A percentile compares a stretch with the other conserved stretches of the same genome.
These are phyloP conservation scores for Drosophila quinaria DNA, from an alignment of 2,888 invertebrate genomes.

Conservation along the genomic window DNA sequence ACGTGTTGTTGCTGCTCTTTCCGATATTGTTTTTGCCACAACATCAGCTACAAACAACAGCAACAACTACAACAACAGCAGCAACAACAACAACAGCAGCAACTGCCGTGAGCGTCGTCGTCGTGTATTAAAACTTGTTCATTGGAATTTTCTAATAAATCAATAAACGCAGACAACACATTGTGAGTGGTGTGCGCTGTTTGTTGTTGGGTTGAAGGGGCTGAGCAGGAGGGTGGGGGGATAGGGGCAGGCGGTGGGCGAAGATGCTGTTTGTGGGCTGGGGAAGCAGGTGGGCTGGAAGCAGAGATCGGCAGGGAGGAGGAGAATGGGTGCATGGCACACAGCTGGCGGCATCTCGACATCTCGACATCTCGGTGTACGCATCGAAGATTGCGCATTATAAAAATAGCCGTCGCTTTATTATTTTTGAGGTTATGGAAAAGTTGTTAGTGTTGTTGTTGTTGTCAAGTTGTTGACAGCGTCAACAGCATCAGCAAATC, in stretches of 20 bases:
- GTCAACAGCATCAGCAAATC: slow-evolving; percentile 39
- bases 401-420: slow-evolving; percentile 64
- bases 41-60: slow-evolving; percentile 44
- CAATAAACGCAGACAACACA: slow-evolving; percentile 82
- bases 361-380: slow-evolving; percentile 17
- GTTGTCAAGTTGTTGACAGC: slow-evolving; percentile 40
- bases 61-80: slow-evolving; percentile 36
- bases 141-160: slow-evolving; percentile 84
- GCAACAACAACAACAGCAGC: slow-evolving; percentile 34
- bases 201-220: slow-evolving; percentile 10
- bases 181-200: slow-evolving; percentile 46
- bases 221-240: not conserved
- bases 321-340: slow-evolving; percentile 56
- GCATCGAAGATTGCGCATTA: slow-evolving; percentile 67
- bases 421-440: slow-evolving; percentile 72
- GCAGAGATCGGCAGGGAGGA: not conserved
- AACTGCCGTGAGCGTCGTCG: slow-evolving; percentile 50
- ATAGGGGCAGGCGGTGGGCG: slow-evolving; percentile 10
- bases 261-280: slow-evolving; percentile 47
- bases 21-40: slow-evolving; percentile 52
- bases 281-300: slow-evolving; percentile 26
- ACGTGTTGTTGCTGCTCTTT: slow-evolving; percentile 37
- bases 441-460: slow-evolving; percentile 51
- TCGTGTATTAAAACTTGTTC: slow-evolving; percentile 82
- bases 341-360: slow-evolving; percentile 62